Evolutionary conservation across 2,888 invertebrate species (phyloP).

Genomic region (Uloborus plumipes): DNA sequence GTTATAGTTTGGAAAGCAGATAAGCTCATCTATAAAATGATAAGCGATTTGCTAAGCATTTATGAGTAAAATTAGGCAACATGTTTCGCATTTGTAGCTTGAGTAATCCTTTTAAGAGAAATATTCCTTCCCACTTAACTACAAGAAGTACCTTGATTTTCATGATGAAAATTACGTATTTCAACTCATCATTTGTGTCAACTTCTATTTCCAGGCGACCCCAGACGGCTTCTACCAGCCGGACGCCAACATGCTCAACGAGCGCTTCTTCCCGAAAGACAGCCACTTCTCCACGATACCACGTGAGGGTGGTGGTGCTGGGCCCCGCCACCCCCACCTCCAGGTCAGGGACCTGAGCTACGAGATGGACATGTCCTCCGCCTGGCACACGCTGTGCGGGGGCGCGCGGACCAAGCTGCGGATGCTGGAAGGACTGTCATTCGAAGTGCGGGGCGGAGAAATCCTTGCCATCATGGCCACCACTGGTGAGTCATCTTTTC

Average conservation of each 20-base stretch:
- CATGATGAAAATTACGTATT: too few relatives aligned
- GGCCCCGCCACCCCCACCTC: slow-evolving; percentile 71
- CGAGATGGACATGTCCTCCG: slow-evolving; percentile 74
- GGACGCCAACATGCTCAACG: slow-evolving; percentile 69
- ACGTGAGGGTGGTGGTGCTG: slow-evolving; percentile 28
- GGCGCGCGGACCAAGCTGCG: slow-evolving; percentile 71
- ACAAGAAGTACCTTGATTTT: too few relatives aligned
- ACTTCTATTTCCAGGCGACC: too few relatives aligned
- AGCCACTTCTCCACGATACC: slow-evolving; percentile 66
- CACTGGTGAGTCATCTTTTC: slow-evolving; percentile 69
- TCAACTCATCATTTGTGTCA: too few relatives aligned
- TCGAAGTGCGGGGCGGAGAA: slow-evolving; percentile 92
- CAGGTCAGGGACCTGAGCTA: slow-evolving; percentile 79
- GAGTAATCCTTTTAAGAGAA: too few relatives aligned
- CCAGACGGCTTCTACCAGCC: slow-evolving; percentile 64
- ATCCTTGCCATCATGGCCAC: slow-evolving; percentile 92
- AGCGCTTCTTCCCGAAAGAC: slow-evolving; percentile 70
- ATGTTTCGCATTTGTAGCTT: too few relatives aligned
- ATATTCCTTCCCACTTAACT: too few relatives aligned
- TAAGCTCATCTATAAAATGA: too few relatives aligned
- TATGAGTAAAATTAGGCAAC: too few relatives aligned
- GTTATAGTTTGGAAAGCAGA: too few relatives aligned
- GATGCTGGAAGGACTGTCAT: slow-evolving; percentile 82
- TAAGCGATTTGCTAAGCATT: too few relatives aligned
- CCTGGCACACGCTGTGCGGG: slow-evolving; percentile 68